Percentiles rank a stretch among this genome's conserved stretches.
These are phyloP conservation scores for Ischnura elegans DNA, from an alignment of 2,888 invertebrate genomes.

Conservation along the genomic window DNA sequence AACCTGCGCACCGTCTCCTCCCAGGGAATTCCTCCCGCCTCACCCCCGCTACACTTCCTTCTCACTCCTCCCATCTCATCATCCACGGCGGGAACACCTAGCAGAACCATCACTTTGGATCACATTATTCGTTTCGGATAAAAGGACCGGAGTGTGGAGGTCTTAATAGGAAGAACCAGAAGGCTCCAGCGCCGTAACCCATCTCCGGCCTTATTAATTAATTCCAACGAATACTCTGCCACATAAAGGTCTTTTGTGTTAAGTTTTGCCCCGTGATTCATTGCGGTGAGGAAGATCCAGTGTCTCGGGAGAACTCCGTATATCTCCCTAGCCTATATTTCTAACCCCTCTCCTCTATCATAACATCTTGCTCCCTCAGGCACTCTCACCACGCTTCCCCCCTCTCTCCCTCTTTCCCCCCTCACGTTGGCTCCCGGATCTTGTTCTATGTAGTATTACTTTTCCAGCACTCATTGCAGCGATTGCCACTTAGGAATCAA, in stretches of 20 bases:
- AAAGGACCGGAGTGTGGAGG: constrained; percentile 23
- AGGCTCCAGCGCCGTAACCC: constrained; percentile 58
- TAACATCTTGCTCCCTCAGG: neutral
- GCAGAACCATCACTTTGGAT: constrained; percentile 66
- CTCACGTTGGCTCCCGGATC: neutral
- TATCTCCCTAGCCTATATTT: constrained; percentile 29
- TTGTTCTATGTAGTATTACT: neutral
- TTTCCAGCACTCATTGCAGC: no score
- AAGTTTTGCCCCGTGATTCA: constrained; percentile 67
- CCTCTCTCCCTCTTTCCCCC: neutral
- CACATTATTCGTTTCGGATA: constrained; percentile 62
- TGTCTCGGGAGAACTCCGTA: constrained; percentile 53
- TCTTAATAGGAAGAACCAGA: constrained; percentile 66
- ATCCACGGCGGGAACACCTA: constrained; percentile 37
- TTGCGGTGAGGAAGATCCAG: constrained; percentile 62
- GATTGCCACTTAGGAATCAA: no score
- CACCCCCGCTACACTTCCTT: neutral
- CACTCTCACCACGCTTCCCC: neutral
- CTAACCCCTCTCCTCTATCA: neutral
- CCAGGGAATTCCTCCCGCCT: neutral
- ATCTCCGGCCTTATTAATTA: constrained; percentile 67
- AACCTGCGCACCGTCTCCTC: neutral
- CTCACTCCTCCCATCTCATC: neutral
- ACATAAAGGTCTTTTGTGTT: constrained; percentile 67
- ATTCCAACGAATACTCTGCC: constrained; percentile 66